Evolutionary conservation across 2,797 vertebrate genomes (phyloP).

Genomic region (Cossypha dichroa): DNA sequence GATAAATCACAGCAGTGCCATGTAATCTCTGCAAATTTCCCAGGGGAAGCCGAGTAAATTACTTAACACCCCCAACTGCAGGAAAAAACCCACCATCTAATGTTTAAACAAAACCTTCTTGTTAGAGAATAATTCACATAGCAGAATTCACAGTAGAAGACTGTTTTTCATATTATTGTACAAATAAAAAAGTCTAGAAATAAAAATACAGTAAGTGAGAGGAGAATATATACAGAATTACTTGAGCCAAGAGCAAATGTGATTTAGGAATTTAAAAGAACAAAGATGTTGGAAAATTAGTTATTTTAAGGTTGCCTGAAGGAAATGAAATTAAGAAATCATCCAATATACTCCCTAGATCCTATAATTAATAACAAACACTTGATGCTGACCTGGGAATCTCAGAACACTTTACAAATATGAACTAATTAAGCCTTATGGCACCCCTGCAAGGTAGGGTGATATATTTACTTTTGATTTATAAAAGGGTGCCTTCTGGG

Average conservation of each 20-base stretch:
- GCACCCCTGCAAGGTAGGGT: constrained; percentile 39
- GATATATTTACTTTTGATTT: constrained; percentile 63
- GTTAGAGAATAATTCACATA: constrained; percentile 14
- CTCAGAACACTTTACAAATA: constrained; percentile 36
- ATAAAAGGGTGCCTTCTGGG: constrained; percentile 33
- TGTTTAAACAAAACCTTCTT: constrained; percentile 54
- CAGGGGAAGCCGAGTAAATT: constrained; percentile 58
- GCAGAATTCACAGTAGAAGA: neutral
- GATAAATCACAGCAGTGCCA: constrained; percentile 64
- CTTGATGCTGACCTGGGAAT: constrained; percentile 46
- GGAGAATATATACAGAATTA: neutral
- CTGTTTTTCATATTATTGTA: neutral
- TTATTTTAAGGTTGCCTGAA: constrained; percentile 29
- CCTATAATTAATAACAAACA: constrained; percentile 65
- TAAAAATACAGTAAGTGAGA: neutral
- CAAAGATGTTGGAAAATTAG: neutral
- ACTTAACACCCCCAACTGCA: constrained; percentile 39
- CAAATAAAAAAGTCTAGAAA: neutral
- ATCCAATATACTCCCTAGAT: neutral
- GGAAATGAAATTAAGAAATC: constrained; percentile 50
- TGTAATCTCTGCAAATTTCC: constrained; percentile 74
- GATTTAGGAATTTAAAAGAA: constrained; percentile 21
- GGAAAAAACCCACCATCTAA: neutral
- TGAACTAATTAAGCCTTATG: constrained; percentile 58
- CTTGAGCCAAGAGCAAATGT: neutral